Base-by-base conservation (phyloP, 1,140 invertebrate genomes). In the Hyposmocoma kahamanoa region DNA sequence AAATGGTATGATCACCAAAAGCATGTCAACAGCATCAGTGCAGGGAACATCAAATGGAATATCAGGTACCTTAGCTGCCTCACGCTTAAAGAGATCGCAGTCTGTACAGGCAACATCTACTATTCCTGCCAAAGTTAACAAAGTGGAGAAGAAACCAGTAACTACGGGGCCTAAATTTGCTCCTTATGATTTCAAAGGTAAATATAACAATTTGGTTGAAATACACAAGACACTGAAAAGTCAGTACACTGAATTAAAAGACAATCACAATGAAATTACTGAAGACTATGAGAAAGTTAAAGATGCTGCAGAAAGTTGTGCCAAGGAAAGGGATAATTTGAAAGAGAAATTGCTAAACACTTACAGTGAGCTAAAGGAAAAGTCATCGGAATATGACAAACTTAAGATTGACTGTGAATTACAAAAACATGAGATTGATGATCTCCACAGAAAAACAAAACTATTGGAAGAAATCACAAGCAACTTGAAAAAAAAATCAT, bases 151-250 rank as follows among this genome's bases (percentile, higher is more conserved):
- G 44, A 85, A 81, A 54, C 42, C 56, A 28, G 19, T 47, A 22
- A 63, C 56, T 41, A 60, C 67, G 20, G 69, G 79, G n/a, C 72
- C 67, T 10, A 88, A 87, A 50, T 89, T 90, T 50, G 78, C 89
- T 3, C 81, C 88, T 0, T 89, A 90, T 62, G 89, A 90, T 59
- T 90, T 84, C 56, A 90, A 90, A 62, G 88, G 88, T 9, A 84
- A 87, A 26, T 90, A 87, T 60, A 86, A 88, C 70, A 88, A 89
- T 53, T 71, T 90, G 21, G 72, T 89, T 26, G 88, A 90, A 56
- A 90, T 90, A 57, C 86, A 89, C 56, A 89, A 89, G 57, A 71
- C 72, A 10, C 64, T 90, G 3, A 87, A 85, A 54, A 62, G 66
- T 18, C 87, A 90, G 58, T 83, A 84, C 56, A 87, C 67, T 50